phyloP scores from a whole-genome alignment of 1,140 invertebrate genomes.

The Neotoxoptera formosana region DNA sequence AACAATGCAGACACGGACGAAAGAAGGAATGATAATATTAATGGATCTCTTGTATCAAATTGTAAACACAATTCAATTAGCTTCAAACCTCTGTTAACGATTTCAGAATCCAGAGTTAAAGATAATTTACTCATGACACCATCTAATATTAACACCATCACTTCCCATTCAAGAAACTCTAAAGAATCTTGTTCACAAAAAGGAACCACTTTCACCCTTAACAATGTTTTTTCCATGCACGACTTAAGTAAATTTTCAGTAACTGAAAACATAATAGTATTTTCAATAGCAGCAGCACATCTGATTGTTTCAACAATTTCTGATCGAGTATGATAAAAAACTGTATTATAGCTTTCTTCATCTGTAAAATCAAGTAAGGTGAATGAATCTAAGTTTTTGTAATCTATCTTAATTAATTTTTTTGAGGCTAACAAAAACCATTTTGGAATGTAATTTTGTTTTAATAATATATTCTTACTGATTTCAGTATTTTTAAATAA shows the following conservation, averaged over 20 bases:
- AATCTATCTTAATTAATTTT: constrained; percentile 62
- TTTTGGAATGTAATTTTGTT: constrained; percentile 51
- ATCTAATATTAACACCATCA: constrained; percentile 72
- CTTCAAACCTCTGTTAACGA: constrained; percentile 73
- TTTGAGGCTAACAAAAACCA: constrained; percentile 64
- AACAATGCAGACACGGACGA: constrained; percentile 91
- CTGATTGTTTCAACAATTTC: constrained; percentile 80
- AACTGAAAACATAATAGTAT: constrained; percentile 81
- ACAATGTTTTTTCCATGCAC: constrained; percentile 69
- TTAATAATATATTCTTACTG: constrained; percentile 34
- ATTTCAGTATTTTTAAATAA: constrained; percentile 48
- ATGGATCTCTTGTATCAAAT: constrained; percentile 77
- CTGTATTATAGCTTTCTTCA: constrained; percentile 86
- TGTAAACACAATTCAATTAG: constrained; percentile 79
- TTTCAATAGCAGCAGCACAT: constrained; percentile 79
- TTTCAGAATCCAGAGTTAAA: constrained; percentile 71
- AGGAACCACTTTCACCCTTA: constrained; percentile 64
- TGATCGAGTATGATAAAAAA: constrained; percentile 79
- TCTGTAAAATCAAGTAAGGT: constrained; percentile 87
- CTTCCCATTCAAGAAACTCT: constrained; percentile 86
- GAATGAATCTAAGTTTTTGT: constrained; percentile 73
- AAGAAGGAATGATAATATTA: constrained; percentile 80
- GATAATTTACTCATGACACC: constrained; percentile 80
- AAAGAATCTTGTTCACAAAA: constrained; percentile 67
- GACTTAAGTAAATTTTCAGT: constrained; percentile 82